Evolutionary conservation across 2,113 vertebrate genomes (phyloP), one percentile per base, ranked within the genome.

Genomic region (Cynopterus brachyotis): DNA sequence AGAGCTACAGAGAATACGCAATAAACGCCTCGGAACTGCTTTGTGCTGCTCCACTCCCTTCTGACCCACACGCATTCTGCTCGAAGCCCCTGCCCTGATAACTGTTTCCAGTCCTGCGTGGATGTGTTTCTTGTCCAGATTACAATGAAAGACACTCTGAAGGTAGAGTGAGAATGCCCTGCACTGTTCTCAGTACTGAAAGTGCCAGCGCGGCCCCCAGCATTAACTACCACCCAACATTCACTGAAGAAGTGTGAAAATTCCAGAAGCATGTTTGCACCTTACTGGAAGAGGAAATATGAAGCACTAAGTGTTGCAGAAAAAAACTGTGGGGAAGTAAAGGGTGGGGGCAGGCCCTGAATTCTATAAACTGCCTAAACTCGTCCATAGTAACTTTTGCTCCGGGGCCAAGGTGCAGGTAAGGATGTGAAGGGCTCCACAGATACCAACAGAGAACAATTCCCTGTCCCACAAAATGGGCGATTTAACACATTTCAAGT

Each of bases 21-120:
- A 7, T 20, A 13, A 3, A 24, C 4, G 26, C 40, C 75, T 20
- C 4, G 1, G 26, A 10, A 10, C 20, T 37, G 40, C 60, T 9
- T 9, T 7, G 6, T 6, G 35, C 28, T 2, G 28, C 40, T 35
- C 2, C 9, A 35, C 70, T 75, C 59, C 53, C 19, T 72, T 60
- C 72, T 85, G 66, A 40, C 22, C 32, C 9, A 11, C 15, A 4
- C 5, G 13, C 5, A 10, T 15, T 12, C 57, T 24, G 7, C 9
- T 9, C 0, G 3, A 5, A 1, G 6, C 22, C 67, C 24, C 2
- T 0, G 16, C 50, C 50, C 3, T 20, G 19, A 30, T 19, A 28
- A 42, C 3, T 3, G 1, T 64, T 37, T 64, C 69, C 26, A 55
- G 40, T 53, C n/a, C 79, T 57, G 42, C 62, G 0, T 40, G 50